These are phyloP conservation scores for Phalera bucephala DNA, from an alignment of 2,888 invertebrate genomes.

Conservation along the genomic window DNA sequence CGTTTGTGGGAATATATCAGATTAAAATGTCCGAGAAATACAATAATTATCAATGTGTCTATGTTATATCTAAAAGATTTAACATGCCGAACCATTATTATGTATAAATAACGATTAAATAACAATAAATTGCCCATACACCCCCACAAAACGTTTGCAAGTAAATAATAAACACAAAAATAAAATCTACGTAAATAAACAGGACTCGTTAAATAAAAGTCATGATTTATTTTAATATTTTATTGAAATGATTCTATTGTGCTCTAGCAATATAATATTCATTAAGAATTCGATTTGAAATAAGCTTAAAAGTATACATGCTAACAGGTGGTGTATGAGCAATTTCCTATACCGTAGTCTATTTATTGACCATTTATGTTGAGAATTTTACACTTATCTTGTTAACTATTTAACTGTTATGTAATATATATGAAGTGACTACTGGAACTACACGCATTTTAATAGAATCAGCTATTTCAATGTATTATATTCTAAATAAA, in stretches of 20 bases:
- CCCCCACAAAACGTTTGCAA: slow-evolving; percentile 78
- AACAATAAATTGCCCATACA: slow-evolving; percentile 75
- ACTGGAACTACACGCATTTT: not conserved
- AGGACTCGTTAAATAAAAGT: slow-evolving; percentile 77
- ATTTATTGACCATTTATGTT: not conserved
- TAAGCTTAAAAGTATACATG: slow-evolving; percentile 56
- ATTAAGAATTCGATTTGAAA: slow-evolving; percentile 41
- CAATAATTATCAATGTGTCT: slow-evolving; percentile 29
- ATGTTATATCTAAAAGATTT: not conserved
- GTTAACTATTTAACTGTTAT: not conserved
- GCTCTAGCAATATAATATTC: slow-evolving; percentile 54
- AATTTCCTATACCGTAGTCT: slow-evolving; percentile 52
- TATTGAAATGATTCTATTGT: slow-evolving; percentile 70
- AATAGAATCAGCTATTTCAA: not conserved
- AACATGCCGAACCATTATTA: slow-evolving; percentile 2
- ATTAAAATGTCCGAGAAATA: slow-evolving; percentile 32
- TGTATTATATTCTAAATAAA: not conserved
- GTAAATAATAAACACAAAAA: slow-evolving; percentile 58
- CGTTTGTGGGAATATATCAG: slow-evolving; percentile 81
- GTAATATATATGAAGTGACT: not conserved
- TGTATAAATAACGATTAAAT: slow-evolving; percentile 5
- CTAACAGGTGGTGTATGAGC: slow-evolving; percentile 80
- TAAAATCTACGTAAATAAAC: slow-evolving; percentile 63
- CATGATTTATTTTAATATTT: slow-evolving; percentile 65
- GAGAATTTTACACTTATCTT: not conserved